Evolutionary conservation across 1,140 invertebrate genomes (phyloP).

Genomic region (Pogonomyrmex barbatus): DNA sequence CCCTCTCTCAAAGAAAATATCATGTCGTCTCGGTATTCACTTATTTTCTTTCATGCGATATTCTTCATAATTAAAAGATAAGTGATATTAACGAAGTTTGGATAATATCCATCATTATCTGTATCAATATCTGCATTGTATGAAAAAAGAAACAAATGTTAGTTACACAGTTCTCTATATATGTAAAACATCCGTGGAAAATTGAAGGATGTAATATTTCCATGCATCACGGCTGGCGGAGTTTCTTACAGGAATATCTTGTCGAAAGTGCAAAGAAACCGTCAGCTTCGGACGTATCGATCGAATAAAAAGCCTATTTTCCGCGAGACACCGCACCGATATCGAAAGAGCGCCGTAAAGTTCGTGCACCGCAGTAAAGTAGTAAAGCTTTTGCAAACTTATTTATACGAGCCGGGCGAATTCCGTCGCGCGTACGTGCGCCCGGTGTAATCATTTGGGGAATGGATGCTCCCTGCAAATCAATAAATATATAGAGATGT

Average conservation of each 20-base stretch:
- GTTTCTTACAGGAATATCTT: neutral
- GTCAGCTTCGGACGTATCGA: constrained; percentile 43
- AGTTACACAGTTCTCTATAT: neutral
- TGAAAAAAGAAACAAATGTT: neutral
- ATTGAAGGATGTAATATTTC: neutral
- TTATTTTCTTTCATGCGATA: neutral
- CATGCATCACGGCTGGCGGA: neutral
- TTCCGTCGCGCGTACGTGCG: constrained; percentile 45
- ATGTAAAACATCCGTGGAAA: neutral
- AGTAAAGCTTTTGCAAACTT: constrained; percentile 56
- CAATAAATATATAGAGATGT: constrained; percentile 42
- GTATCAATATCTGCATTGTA: neutral
- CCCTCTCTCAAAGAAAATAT: neutral
- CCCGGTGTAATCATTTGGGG: constrained; percentile 43
- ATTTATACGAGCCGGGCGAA: constrained; percentile 42
- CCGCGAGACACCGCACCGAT: constrained; percentile 15
- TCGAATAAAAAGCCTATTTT: constrained; percentile 55
- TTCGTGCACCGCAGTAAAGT: constrained; percentile 41
- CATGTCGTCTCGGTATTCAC: neutral
- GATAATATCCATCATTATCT: neutral
- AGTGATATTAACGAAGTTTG: neutral
- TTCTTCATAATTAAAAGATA: neutral
- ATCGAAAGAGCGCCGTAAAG: constrained; percentile 34
- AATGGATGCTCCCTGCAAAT: constrained; percentile 33
- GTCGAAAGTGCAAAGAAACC: constrained; percentile 49